phyloP scores from a whole-genome alignment of 2,797 vertebrate species.

The Artibeus lituratus region DNA sequence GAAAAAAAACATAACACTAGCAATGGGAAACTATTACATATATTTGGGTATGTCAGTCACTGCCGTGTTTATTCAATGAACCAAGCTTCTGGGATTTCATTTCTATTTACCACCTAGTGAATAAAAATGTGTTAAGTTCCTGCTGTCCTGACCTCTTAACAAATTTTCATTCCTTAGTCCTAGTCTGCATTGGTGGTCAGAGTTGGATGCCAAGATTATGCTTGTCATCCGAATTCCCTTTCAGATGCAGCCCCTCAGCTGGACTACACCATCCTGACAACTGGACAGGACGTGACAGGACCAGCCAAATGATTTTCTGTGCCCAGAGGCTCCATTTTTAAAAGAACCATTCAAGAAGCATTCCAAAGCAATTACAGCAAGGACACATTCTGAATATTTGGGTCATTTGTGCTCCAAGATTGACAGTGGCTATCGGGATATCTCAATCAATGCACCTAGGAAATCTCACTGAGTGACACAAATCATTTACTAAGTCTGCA shows the following conservation, averaged over 20 bases:
- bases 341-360: background rate
- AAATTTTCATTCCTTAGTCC: constrained; percentile 45
- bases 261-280: background rate
- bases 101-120: constrained; percentile 38
- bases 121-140: constrained; percentile 56
- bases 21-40: background rate
- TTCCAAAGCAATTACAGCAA: background rate
- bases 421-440: background rate
- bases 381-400: background rate
- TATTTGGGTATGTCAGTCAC: background rate
- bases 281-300: background rate
- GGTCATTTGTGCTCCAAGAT: background rate
- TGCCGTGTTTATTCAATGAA: constrained; percentile 35
- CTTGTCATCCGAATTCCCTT: constrained; percentile 46
- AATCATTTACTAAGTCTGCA: background rate
- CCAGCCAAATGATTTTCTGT: background rate
- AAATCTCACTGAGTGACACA: background rate
- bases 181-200: constrained; percentile 34
- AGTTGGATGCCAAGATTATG: background rate
- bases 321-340: background rate
- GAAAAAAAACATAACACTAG: background rate
- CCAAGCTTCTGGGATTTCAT: constrained; percentile 5
- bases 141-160: constrained; percentile 44
- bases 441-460: background rate
- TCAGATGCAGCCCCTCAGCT: background rate